Conservation (phyloP, 2,113 vertebrate species). For the Tachycineta bicolor region DNA sequence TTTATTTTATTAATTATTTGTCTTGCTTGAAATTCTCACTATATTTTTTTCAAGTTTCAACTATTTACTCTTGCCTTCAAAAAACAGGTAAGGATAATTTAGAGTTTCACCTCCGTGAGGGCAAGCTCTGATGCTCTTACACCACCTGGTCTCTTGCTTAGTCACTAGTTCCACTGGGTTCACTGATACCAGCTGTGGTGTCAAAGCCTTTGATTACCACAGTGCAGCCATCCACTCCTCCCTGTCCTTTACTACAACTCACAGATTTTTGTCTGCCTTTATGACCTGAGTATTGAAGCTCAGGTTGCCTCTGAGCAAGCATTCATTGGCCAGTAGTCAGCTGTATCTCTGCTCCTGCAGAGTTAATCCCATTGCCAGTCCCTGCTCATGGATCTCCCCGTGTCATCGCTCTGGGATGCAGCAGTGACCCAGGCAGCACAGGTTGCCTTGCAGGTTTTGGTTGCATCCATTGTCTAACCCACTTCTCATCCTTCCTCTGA, state of each 20-base stretch:
- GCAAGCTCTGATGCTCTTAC: neutral
- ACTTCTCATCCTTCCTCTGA: neutral
- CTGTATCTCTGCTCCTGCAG: neutral
- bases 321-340: neutral
- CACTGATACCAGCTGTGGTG: neutral
- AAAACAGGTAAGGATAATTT: neutral
- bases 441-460: neutral
- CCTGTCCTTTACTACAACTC: neutral
- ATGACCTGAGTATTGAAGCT: neutral
- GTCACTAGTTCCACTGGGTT: neutral
- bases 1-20: neutral
- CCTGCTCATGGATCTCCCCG: fast-evolving
- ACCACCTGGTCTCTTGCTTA: neutral
- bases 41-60: neutral
- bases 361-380: neutral
- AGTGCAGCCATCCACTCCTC: neutral
- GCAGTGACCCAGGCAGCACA: neutral
- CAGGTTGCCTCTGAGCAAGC: neutral
- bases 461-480: neutral
- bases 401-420: neutral
- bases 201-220: neutral
- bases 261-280: neutral
- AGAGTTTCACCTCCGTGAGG: neutral
- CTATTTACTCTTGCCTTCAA: neutral
- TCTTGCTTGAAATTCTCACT: neutral